Percentiles rank a stretch among this genome's conserved stretches.
Conservation (phyloP, 2,888 invertebrate genomes). For the Drosophila sordidula region DNA sequence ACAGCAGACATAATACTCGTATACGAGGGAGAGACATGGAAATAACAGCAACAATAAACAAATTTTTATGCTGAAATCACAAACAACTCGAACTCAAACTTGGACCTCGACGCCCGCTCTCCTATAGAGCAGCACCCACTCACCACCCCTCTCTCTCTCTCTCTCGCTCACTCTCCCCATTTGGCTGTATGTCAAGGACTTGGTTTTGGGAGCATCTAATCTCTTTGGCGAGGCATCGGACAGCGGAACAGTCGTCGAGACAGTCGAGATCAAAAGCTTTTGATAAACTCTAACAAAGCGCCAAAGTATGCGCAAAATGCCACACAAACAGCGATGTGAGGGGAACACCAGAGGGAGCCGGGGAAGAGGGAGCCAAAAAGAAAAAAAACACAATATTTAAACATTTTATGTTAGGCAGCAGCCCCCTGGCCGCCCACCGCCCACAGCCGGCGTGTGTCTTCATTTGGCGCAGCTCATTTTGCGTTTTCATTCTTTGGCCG, state of each 20-base stretch:
- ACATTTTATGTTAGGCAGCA: conserved; percentile 52
- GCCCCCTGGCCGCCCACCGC: neutral
- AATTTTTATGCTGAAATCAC: conserved; percentile 39
- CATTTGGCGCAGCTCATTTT: conserved; percentile 68
- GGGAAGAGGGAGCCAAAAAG: neutral
- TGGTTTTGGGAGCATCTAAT: conserved; percentile 35
- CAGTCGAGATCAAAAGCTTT: conserved; percentile 70
- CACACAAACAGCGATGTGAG: conserved; percentile 25
- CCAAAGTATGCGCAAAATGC: conserved; percentile 64
- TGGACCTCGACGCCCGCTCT: conserved; percentile 6
- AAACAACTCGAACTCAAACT: conserved; percentile 12
- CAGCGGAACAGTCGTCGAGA: conserved; percentile 49
- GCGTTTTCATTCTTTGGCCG: conserved; percentile 62
- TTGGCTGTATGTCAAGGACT: conserved; percentile 12
- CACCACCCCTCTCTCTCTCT: neutral
- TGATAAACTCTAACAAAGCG: conserved; percentile 67
- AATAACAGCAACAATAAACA: conserved; percentile 42
- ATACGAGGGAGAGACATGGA: conserved; percentile 4
- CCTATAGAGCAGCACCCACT: conserved; percentile 6
- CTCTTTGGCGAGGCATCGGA: conserved; percentile 30
- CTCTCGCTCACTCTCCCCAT: no score
- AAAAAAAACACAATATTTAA: conserved; percentile 55
- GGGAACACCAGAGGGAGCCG: neutral
- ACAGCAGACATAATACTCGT: conserved; percentile 35
- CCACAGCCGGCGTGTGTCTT: conserved; percentile 36